Conservation (phyloP, 2,797 vertebrate species). For the Sebastes matsubarae region DNA sequence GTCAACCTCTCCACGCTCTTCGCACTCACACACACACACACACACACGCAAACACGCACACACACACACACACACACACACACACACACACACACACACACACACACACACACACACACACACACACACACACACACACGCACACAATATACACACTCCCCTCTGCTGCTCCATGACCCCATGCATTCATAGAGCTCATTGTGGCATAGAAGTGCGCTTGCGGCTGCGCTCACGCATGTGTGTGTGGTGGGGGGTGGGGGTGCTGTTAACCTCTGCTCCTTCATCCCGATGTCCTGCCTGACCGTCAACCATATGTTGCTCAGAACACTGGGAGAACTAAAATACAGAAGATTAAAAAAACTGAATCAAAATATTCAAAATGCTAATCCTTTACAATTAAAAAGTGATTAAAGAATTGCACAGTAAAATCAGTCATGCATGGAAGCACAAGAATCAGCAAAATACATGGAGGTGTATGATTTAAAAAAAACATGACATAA, state of each 20-base stretch:
- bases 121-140: not conserved
- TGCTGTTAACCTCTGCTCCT: constrained; percentile 12
- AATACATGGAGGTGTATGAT: not conserved
- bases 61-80: not conserved
- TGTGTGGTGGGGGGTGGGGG: not conserved
- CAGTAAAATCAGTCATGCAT: not conserved
- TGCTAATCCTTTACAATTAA: not conserved
- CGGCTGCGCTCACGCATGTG: not conserved
- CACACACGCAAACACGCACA: not conserved
- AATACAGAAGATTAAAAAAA: not conserved
- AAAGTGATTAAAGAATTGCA: not conserved
- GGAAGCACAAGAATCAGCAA: not conserved
- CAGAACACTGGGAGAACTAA: not conserved
- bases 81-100: not conserved
- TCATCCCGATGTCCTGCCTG: not conserved
- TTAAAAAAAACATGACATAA: not conserved
- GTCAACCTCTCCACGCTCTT: not conserved
- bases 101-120: not conserved
- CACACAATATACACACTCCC: not conserved
- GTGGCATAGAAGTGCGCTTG: not conserved
- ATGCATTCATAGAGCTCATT: constrained; percentile 28
- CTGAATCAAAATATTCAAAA: not conserved
- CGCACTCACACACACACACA: not conserved
- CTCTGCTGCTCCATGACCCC: constrained; percentile 7
- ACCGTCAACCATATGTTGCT: constrained; percentile 18